Evolutionary conservation across 2,888 invertebrate species (phyloP).

Genomic region (Adelphocoris suturalis): DNA sequence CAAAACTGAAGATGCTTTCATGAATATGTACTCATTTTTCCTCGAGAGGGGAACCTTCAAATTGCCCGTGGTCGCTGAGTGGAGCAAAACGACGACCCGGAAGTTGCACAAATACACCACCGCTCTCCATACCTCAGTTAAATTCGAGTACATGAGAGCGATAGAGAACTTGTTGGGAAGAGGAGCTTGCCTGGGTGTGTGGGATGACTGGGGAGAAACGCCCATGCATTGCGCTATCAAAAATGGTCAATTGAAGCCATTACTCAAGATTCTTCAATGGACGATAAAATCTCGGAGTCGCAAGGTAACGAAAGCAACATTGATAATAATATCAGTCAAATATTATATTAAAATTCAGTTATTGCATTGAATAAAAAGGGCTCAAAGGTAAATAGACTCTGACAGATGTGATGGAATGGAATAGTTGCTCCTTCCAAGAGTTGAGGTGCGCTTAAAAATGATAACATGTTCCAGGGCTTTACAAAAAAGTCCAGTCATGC

Average conservation of each 20-base stretch:
- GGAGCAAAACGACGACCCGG: background rate
- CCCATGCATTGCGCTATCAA: conserved; percentile 79
- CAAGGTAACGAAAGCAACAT: too few relatives aligned
- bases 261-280: conserved; percentile 75
- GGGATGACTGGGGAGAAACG: conserved; percentile 80
- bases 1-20: background rate
- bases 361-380: too few relatives aligned
- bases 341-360: too few relatives aligned
- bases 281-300: too few relatives aligned
- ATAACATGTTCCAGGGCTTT: too few relatives aligned
- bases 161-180: conserved; percentile 76
- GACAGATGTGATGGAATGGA: too few relatives aligned
- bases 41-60: conserved; percentile 67
- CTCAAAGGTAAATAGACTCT: too few relatives aligned
- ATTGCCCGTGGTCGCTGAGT: conserved; percentile 72
- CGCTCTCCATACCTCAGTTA: conserved; percentile 81
- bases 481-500: too few relatives aligned
- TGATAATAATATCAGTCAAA: too few relatives aligned
- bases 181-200: conserved; percentile 73
- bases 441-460: too few relatives aligned
- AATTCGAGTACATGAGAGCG: conserved; percentile 79
- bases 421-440: too few relatives aligned
- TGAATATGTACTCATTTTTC: background rate
- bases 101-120: conserved; percentile 77
- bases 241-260: conserved; percentile 77